Conservation (phyloP, 2,888 invertebrate genomes). For the Drosophila helvetica region DNA sequence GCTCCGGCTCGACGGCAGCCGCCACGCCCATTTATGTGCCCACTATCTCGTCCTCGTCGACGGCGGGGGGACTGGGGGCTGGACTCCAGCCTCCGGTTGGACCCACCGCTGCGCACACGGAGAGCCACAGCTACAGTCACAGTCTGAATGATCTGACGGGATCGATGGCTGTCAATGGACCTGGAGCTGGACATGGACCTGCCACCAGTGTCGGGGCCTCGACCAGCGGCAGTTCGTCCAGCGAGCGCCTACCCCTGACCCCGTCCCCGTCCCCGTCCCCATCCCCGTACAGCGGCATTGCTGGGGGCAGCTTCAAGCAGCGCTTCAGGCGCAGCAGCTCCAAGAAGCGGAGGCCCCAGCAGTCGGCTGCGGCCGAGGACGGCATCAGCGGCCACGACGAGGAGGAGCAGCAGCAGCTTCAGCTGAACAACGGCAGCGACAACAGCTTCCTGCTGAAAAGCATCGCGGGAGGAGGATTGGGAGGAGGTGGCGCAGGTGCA, state of each 20-base stretch:
- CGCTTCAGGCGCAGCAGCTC: conserved; percentile 89
- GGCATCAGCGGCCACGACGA: conserved; percentile 85
- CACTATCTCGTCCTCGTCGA: conserved; percentile 77
- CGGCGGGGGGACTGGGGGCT: conserved; percentile 46
- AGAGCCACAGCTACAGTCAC: conserved; percentile 36
- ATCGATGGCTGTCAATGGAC: not conserved
- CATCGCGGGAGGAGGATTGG: conserved; percentile 77
- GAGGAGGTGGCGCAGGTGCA: conserved; percentile 1
- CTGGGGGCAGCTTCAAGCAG: conserved; percentile 86
- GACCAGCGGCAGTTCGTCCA: conserved; percentile 67
- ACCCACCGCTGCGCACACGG: conserved; percentile 15
- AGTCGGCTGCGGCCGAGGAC: conserved; percentile 36
- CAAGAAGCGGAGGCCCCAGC: conserved; percentile 84
- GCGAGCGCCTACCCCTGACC: conserved; percentile 56
- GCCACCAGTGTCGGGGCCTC: conserved; percentile 46
- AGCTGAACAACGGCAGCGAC: conserved; percentile 89
- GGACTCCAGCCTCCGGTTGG: conserved; percentile 59
- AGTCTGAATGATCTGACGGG: conserved; percentile 53
- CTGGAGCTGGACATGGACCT: not conserved
- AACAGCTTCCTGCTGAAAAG: conserved; percentile 85
- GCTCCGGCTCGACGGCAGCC: conserved; percentile 66
- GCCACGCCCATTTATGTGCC: conserved; percentile 78
- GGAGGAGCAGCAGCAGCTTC: conserved; percentile 85
- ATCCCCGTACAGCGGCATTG: conserved; percentile 8
- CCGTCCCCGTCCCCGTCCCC: conserved; percentile 25